Evolutionary conservation across 1,140 invertebrate genomes (phyloP).

Genomic region (Pseudomyrmex pallidus): DNA sequence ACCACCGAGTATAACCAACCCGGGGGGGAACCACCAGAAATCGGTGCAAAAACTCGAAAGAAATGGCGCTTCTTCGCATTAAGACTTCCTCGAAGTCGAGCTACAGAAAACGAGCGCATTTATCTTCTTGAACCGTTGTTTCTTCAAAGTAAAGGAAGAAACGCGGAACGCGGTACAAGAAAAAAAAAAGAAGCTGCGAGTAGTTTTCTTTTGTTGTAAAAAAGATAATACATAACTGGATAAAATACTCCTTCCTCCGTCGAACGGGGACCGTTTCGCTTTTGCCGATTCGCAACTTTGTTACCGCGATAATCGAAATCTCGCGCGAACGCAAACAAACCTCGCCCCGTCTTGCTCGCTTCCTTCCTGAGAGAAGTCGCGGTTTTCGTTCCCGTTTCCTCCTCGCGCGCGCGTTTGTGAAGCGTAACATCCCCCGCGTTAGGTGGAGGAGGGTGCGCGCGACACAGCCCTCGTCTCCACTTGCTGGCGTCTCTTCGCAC

Average conservation of each 20-base stretch:
- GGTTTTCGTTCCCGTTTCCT: background rate
- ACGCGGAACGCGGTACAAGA: background rate
- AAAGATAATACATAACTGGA: slow-evolving; percentile 46
- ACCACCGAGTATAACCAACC: slow-evolving; percentile 29
- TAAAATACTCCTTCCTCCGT: background rate
- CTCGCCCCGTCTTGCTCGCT: background rate
- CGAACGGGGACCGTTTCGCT: slow-evolving; percentile 3
- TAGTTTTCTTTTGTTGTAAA: background rate
- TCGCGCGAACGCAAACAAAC: slow-evolving; percentile 11
- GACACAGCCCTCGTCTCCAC: slow-evolving; percentile 9
- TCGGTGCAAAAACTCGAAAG: slow-evolving; percentile 57
- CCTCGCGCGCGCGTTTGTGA: background rate
- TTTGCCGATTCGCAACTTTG: slow-evolving; percentile 13
- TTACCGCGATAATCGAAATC: slow-evolving; percentile 39
- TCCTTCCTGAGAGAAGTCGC: too few relatives aligned
- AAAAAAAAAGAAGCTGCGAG: slow-evolving; percentile 31
- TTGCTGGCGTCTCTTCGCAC: slow-evolving; percentile 15
- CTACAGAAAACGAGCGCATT: slow-evolving; percentile 56
- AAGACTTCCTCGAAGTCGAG: slow-evolving; percentile 60
- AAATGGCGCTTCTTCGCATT: slow-evolving; percentile 54
- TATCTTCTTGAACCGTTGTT: slow-evolving; percentile 57
- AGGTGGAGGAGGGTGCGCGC: background rate
- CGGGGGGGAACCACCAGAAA: slow-evolving; percentile 37
- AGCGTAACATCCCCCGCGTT: background rate
- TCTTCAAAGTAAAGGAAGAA: slow-evolving; percentile 44